A percentile compares a stretch with the other conserved stretches of the same genome.
These are phyloP conservation scores for Laupala kohalensis DNA, from an alignment of 1,140 invertebrate genomes.

Conservation along the genomic window DNA sequence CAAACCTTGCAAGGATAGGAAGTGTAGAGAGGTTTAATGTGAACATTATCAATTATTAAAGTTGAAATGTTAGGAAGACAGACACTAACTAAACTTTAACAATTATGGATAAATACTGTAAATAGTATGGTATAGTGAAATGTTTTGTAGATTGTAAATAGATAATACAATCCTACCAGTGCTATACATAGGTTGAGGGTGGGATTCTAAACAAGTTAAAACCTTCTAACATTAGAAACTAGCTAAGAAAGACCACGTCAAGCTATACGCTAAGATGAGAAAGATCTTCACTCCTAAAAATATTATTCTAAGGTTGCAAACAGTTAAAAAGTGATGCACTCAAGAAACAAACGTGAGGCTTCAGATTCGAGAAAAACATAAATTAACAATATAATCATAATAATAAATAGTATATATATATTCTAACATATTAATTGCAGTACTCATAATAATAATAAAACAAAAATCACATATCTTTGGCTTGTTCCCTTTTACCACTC, in stretches of 20 bases:
- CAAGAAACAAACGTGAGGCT: constrained; percentile 1
- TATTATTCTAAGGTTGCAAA: constrained; percentile 5
- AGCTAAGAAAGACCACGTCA: constrained; percentile 3
- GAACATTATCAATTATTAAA: not conserved
- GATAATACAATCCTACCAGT: not conserved
- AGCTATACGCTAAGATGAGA: constrained; percentile 5
- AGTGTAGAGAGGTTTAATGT: not conserved
- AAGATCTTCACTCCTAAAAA: constrained; percentile 9
- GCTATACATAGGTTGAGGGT: not conserved
- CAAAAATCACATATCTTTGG: constrained; percentile 39
- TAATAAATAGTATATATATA: constrained; percentile 11
- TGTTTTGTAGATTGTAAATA: not conserved
- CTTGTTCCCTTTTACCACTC: constrained; percentile 36
- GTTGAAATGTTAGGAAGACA: not conserved
- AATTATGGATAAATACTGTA: not conserved
- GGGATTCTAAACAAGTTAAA: not conserved
- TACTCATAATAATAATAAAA: constrained; percentile 30
- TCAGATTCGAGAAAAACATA: not conserved
- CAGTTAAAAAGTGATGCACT: constrained; percentile 6
- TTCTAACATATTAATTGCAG: constrained; percentile 4
- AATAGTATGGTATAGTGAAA: not conserved
- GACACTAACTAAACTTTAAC: not conserved
- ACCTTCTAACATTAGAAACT: not conserved
- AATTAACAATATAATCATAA: constrained; percentile 5
- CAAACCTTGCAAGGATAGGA: not conserved